Percentiles rank a stretch among this genome's conserved stretches.
These are phyloP conservation scores for Sebastes flavidus DNA, from an alignment of 2,797 vertebrate genomes.

Conservation along the genomic window DNA sequence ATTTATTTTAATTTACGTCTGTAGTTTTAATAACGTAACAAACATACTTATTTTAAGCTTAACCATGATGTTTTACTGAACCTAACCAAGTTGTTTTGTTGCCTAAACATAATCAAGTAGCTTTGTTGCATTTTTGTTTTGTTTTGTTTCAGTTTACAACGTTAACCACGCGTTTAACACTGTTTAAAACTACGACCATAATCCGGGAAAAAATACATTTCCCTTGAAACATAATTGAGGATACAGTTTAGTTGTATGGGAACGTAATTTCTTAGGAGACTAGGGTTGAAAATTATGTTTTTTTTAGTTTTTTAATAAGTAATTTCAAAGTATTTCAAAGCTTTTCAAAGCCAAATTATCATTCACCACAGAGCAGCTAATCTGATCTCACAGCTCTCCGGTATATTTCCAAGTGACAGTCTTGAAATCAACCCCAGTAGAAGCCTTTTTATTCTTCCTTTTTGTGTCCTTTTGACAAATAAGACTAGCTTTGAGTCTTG, in stretches of 20 bases:
- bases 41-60: no score
- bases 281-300: fast-evolving
- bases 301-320: background rate
- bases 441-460: background rate
- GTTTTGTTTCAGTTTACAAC: no score
- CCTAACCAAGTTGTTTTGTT: no score
- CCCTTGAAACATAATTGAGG: fast-evolving
- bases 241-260: background rate
- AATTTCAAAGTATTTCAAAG: background rate
- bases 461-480: background rate
- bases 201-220: background rate
- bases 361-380: background rate
- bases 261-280: fast-evolving
- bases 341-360: background rate
- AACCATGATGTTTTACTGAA: no score
- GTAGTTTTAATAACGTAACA: no score
- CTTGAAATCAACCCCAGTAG: background rate
- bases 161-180: no score
- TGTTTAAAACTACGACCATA: background rate
- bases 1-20: no score
- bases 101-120: no score
- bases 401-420: background rate
- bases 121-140: no score
- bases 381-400: background rate
- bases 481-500: background rate